A percentile compares a stretch with the other conserved stretches of the same genome.
phyloP scores from a whole-genome alignment of 2,797 vertebrate genomes.

The Tangara arthus region DNA sequence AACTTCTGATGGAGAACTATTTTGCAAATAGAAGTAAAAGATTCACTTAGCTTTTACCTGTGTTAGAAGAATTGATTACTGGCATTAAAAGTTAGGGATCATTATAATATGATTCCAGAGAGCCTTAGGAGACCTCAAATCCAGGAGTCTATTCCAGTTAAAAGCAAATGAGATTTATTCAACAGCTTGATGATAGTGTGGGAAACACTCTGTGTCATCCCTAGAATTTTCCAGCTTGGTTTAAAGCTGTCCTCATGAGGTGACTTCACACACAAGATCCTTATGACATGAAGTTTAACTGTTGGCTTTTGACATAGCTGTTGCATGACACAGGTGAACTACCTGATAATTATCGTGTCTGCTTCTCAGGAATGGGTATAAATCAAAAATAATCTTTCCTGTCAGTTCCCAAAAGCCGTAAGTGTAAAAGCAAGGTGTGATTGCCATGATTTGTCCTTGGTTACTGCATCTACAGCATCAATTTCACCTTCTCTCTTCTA shows the following conservation, averaged over 20 bases:
- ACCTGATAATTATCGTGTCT: neutral
- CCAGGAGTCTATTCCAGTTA: neutral
- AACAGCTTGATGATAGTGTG: neutral
- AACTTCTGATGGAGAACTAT: neutral
- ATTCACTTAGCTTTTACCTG: neutral
- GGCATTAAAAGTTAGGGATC: neutral
- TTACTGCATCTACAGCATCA: neutral
- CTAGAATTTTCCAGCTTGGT: neutral
- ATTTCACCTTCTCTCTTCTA: neutral
- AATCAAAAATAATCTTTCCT: neutral
- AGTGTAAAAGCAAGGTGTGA: neutral
- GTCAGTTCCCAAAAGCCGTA: neutral
- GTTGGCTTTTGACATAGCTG: neutral
- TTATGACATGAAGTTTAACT: neutral
- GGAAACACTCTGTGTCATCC: neutral
- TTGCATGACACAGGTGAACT: neutral
- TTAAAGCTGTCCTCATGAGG: neutral
- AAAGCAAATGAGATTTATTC: neutral
- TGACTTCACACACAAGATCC: neutral
- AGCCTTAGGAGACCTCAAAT: neutral
- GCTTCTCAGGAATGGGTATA: neutral
- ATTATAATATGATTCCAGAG: neutral
- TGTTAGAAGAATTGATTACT: neutral
- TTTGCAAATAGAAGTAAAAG: neutral
- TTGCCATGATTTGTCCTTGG: neutral